Percentiles rank a stretch among this genome's conserved stretches.
These are phyloP conservation scores for Solen grandis DNA, from an alignment of 1,140 invertebrate genomes.

Conservation along the genomic window DNA sequence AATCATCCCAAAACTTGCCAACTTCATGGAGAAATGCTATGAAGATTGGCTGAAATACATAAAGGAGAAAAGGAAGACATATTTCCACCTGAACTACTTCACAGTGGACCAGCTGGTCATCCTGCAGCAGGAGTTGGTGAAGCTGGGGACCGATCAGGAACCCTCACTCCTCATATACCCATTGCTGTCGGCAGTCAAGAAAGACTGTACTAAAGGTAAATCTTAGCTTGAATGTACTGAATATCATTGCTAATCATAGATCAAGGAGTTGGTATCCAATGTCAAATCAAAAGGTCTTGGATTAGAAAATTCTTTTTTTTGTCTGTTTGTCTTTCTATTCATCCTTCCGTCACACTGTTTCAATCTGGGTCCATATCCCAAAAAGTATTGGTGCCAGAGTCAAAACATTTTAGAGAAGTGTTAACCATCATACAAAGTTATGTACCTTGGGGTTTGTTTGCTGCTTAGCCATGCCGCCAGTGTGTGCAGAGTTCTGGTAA, in stretches of 20 bases:
- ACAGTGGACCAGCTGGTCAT: conserved; percentile 76
- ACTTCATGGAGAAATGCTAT: conserved; percentile 74
- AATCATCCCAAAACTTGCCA: conserved; percentile 63
- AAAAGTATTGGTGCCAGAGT: too few relatives aligned
- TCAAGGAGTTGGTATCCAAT: too few relatives aligned
- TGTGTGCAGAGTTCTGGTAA: too few relatives aligned
- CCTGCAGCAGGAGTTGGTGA: conserved; percentile 71
- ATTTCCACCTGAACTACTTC: conserved; percentile 71
- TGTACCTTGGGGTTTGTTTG: too few relatives aligned
- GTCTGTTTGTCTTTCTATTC: too few relatives aligned
- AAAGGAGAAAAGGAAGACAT: conserved; percentile 65
- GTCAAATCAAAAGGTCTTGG: too few relatives aligned
- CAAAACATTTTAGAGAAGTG: too few relatives aligned
- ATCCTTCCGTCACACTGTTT: too few relatives aligned
- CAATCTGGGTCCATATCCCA: too few relatives aligned
- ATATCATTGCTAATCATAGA: not conserved
- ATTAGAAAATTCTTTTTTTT: too few relatives aligned
- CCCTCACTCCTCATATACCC: conserved; percentile 62
- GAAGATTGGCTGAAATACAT: conserved; percentile 74
- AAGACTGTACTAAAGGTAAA: conserved; percentile 59
- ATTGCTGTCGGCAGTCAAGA: conserved; percentile 65
- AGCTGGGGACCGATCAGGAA: conserved; percentile 52
- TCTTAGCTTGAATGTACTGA: not conserved
- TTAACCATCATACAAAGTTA: too few relatives aligned
- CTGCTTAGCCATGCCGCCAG: too few relatives aligned